Percentiles rank a stretch among this genome's conserved stretches.
These are phyloP conservation scores for Myopa tessellatipennis DNA, from an alignment of 2,888 invertebrate species.

Conservation along the genomic window DNA sequence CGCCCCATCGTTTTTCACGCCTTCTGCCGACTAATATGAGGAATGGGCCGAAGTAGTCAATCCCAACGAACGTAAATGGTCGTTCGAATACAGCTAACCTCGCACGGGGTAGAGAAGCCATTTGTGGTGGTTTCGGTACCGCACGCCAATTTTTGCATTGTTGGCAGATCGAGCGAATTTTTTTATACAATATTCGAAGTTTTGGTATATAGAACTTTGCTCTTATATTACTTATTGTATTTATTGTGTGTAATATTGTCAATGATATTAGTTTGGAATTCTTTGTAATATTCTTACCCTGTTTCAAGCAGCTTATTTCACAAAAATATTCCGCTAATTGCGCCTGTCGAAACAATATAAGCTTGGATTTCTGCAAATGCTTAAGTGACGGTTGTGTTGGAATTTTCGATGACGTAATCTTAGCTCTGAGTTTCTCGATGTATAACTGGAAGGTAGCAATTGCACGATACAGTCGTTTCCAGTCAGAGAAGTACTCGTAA, in stretches of 20 bases:
- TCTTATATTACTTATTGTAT: background rate
- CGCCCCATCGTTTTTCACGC: constrained; percentile 42
- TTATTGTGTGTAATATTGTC: too few species aligned
- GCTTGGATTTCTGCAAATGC: constrained; percentile 31
- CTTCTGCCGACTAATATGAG: constrained; percentile 38
- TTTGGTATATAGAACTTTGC: constrained; percentile 41
- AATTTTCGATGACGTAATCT: too few species aligned
- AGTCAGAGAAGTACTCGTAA: too few species aligned
- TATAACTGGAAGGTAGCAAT: too few species aligned
- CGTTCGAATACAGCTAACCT: constrained; percentile 43
- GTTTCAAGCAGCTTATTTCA: constrained; percentile 13
- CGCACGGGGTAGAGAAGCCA: constrained; percentile 43
- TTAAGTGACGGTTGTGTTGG: constrained; percentile 7
- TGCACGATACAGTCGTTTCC: too few species aligned
- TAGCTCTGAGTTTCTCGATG: too few species aligned
- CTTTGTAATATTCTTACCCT: constrained; percentile 33
- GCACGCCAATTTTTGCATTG: constrained; percentile 44
- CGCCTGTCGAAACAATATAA: constrained; percentile 20
- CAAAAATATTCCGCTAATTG: constrained; percentile 28
- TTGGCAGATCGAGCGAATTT: constrained; percentile 42
- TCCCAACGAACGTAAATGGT: constrained; percentile 42
- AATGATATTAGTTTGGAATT: constrained; percentile 38
- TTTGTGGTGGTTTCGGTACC: constrained; percentile 41
- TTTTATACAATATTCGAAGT: constrained; percentile 42
- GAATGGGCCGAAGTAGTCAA: constrained; percentile 44